phyloP scores from a whole-genome alignment of 1,140 invertebrate genomes.

The Pseudoatta argentina region DNA sequence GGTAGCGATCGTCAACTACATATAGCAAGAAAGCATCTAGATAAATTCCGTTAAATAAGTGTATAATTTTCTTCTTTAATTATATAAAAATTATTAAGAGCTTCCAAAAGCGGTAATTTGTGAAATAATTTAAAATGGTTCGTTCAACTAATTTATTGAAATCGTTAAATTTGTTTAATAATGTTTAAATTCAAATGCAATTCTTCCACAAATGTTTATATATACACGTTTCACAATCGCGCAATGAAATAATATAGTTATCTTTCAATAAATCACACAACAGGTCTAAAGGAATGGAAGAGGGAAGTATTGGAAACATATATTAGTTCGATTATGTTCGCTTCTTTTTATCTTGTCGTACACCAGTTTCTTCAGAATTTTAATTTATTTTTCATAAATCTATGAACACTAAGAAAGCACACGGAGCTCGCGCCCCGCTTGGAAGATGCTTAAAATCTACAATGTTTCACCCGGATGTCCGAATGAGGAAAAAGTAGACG shows the following conservation, averaged over 20 bases:
- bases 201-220: background rate
- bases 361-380: slow-evolving; percentile 75
- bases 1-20: background rate
- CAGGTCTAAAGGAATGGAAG: slow-evolving; percentile 5
- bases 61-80: background rate
- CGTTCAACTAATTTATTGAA: slow-evolving; percentile 7
- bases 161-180: slow-evolving; percentile 6
- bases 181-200: slow-evolving; percentile 8
- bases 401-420: slow-evolving; percentile 86
- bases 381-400: slow-evolving; percentile 85
- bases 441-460: slow-evolving; percentile 81
- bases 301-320: slow-evolving; percentile 18
- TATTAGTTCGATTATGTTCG: slow-evolving; percentile 52
- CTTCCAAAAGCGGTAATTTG: background rate
- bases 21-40: background rate
- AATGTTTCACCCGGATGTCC: slow-evolving; percentile 71
- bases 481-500: slow-evolving; percentile 30
- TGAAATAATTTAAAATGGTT: background rate
- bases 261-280: background rate
- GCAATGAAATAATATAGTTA: background rate
- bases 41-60: background rate
- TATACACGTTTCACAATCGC: background rate
- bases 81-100: background rate
- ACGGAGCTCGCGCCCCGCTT: slow-evolving; percentile 79
- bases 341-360: slow-evolving; percentile 63